Conservation (phyloP, 1,140 invertebrate species). For the Chionoecetes opilio region DNA sequence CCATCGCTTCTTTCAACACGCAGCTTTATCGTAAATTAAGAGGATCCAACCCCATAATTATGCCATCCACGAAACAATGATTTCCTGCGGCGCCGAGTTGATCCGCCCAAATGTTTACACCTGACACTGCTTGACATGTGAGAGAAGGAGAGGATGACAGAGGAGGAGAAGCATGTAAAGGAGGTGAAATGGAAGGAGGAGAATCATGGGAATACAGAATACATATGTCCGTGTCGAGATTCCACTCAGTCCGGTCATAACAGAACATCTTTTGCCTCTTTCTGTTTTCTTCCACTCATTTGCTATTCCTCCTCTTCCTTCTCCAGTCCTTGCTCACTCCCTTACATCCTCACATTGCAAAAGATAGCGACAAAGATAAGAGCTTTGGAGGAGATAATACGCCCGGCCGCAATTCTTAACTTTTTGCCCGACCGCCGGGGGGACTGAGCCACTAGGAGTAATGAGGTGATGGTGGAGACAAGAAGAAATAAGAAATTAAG, state of each 20-base stretch:
- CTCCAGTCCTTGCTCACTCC: background rate
- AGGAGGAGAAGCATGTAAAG: background rate
- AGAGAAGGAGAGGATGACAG: background rate
- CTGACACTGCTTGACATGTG: background rate
- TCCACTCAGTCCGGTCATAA: no score
- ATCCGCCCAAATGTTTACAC: slow-evolving; percentile 13
- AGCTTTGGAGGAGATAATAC: background rate
- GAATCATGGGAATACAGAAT: background rate
- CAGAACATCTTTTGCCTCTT: no score
- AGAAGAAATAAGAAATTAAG: background rate
- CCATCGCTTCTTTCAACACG: background rate
- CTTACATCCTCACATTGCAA: background rate
- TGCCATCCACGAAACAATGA: slow-evolving; percentile 16
- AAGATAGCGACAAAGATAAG: background rate
- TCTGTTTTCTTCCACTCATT: no score
- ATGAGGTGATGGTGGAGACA: background rate
- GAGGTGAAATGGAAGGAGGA: background rate
- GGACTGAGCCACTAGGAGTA: background rate
- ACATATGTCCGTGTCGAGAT: no score
- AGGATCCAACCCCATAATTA: background rate
- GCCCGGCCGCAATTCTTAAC: background rate
- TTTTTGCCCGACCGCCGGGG: background rate
- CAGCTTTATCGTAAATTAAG: slow-evolving; percentile 6
- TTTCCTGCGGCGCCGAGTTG: background rate
- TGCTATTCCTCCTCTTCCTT: no score